These are phyloP conservation scores for Meteorus sp. DNA, from an alignment of 1,140 invertebrate species.

Conservation along the genomic window DNA sequence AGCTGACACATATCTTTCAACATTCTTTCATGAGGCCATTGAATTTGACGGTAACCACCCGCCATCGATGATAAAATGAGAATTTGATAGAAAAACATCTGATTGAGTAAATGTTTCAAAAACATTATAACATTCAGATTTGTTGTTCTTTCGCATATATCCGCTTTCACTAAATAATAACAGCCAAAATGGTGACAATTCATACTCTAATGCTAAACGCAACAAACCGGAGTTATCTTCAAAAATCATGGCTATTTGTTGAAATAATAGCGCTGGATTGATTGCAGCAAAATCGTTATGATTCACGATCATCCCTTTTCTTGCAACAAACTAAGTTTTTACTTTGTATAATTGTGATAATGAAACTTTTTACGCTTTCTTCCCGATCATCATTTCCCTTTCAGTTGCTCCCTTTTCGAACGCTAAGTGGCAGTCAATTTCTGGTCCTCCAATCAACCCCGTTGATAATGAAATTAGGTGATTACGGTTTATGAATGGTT, in stretches of 20 bases:
- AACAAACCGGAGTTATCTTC: slow-evolving; percentile 35
- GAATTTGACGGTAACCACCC: slow-evolving; percentile 26
- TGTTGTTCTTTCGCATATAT: slow-evolving; percentile 46
- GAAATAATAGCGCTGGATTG: slow-evolving; percentile 47
- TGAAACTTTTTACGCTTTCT: slow-evolving; percentile 21
- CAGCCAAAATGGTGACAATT: slow-evolving; percentile 43
- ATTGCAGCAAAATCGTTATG: slow-evolving; percentile 25
- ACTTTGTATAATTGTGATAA: slow-evolving; percentile 22
- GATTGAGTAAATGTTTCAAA: no score
- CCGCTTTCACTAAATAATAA: slow-evolving; percentile 41
- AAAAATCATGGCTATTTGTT: slow-evolving; percentile 40
- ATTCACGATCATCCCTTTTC: slow-evolving; percentile 21
- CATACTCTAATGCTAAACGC: slow-evolving; percentile 46
- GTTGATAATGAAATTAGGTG: slow-evolving; percentile 1
- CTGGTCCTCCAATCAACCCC: slow-evolving; percentile 1
- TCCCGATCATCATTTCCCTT: slow-evolving; percentile 16
- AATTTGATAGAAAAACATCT: slow-evolving; percentile 5
- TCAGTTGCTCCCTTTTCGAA: not conserved
- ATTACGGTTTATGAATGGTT: no score
- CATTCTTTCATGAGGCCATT: slow-evolving; percentile 21
- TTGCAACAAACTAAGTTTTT: slow-evolving; percentile 19
- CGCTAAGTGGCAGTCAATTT: slow-evolving; percentile 7
- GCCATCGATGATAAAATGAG: slow-evolving; percentile 26
- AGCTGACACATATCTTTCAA: not conserved
- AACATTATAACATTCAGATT: slow-evolving; percentile 43